Conservation (phyloP, 2,797 vertebrate genomes). For the Amazona finschi region DNA sequence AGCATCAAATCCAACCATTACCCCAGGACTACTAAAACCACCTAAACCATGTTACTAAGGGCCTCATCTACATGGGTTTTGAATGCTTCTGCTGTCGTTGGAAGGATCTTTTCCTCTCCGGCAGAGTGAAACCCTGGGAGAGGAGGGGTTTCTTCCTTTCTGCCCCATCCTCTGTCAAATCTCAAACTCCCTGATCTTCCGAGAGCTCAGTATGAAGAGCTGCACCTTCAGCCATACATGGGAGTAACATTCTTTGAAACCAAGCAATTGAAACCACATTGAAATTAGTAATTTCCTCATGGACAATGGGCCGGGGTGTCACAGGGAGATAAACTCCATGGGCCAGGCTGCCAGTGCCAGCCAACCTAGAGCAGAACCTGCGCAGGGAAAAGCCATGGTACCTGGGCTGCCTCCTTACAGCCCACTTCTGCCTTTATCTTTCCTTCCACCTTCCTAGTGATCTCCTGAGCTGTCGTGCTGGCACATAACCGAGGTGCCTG, state of each 20-base stretch:
- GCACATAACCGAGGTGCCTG: not conserved
- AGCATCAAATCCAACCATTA: not conserved
- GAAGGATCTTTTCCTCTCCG: not conserved
- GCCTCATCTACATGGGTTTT: not conserved
- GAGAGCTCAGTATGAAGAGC: not conserved
- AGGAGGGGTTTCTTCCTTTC: not conserved
- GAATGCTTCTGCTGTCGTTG: not conserved
- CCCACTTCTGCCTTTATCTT: not conserved
- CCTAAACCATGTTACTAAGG: not conserved
- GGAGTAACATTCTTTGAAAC: slow-evolving; percentile 35
- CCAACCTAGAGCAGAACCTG: not conserved
- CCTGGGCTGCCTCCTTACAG: not conserved
- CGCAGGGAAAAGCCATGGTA: not conserved
- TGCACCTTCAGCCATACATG: not conserved
- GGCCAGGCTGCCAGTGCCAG: not conserved
- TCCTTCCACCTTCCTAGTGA: not conserved
- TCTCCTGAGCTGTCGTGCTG: not conserved
- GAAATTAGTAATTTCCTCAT: not conserved
- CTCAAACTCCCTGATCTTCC: not conserved
- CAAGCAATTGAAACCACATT: slow-evolving; percentile 6
- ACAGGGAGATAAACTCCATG: not conserved
- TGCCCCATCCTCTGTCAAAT: not conserved
- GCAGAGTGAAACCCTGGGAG: not conserved
- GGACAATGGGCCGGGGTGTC: not conserved
- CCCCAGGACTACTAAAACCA: not conserved